These are phyloP conservation scores for Phasianus colchicus DNA, from an alignment of 2,113 vertebrate species.

Conservation along the genomic window DNA sequence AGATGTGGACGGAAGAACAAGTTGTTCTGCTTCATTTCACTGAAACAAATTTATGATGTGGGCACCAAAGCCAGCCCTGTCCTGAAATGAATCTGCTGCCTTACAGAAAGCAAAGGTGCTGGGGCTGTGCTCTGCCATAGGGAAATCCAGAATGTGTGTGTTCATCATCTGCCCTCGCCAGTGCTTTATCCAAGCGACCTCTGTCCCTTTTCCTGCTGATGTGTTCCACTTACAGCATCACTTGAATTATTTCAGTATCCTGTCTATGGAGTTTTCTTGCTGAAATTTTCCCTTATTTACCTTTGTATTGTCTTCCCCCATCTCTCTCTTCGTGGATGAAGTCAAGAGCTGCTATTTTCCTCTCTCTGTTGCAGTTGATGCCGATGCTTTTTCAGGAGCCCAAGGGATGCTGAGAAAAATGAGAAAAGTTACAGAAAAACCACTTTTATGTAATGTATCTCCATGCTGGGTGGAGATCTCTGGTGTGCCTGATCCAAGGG, in stretches of 20 bases:
- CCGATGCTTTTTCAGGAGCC: neutral
- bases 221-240: neutral
- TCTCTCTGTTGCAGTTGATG: neutral
- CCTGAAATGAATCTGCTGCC: neutral
- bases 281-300: neutral
- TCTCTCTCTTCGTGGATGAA: neutral
- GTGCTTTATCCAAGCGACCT: neutral
- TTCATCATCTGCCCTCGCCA: neutral
- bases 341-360: neutral
- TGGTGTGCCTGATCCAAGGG: neutral
- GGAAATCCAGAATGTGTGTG: accelerated
- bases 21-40: slow-evolving; percentile 39
- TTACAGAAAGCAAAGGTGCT: neutral
- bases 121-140: neutral
- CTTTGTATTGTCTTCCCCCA: neutral
- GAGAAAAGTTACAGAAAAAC: neutral
- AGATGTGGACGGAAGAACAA: neutral
- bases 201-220: neutral
- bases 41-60: neutral
- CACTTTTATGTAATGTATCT: neutral
- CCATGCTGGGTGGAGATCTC: neutral
- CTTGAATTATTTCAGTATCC: neutral
- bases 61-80: neutral
- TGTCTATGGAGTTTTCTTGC: neutral
- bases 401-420: neutral